Conservation (phyloP, 2,888 invertebrate genomes). For the Metopia argyrocephala region DNA sequence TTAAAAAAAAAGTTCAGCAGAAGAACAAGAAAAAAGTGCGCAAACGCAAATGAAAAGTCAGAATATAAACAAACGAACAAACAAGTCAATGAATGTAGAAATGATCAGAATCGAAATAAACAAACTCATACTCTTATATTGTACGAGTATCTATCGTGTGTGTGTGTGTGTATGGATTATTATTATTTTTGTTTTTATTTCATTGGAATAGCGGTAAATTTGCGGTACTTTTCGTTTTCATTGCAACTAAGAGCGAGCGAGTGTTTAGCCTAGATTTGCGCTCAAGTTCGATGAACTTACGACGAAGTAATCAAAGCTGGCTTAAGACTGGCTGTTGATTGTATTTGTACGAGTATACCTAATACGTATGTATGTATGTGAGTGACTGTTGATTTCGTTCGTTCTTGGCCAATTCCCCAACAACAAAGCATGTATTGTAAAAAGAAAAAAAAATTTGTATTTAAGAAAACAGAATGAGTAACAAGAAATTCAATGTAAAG, state of each 20-base stretch:
- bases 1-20: background rate
- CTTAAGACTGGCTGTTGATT: background rate
- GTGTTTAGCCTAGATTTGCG: constrained; percentile 79
- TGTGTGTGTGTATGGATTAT: constrained; percentile 27
- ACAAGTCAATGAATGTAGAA: constrained; percentile 33
- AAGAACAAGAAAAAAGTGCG: background rate
- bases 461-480: constrained; percentile 20
- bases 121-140: constrained; percentile 19
- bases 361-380: background rate
- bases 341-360: too few relatives aligned
- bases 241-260: constrained; percentile 79
- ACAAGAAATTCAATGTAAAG: constrained; percentile 35
- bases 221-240: constrained; percentile 80
- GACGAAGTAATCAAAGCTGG: constrained; percentile 51
- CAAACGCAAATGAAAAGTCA: constrained; percentile 32
- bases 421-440: background rate
- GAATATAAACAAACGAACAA: constrained; percentile 12
- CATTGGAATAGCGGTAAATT: constrained; percentile 77
- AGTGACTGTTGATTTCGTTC: background rate
- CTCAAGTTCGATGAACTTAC: constrained; percentile 78
- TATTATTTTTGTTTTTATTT: constrained; percentile 7
- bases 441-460: background rate
- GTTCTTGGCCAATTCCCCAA: constrained; percentile 10
- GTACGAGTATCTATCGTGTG: background rate
- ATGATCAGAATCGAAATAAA: constrained; percentile 34